phyloP scores from a whole-genome alignment of 2,113 vertebrate species.

The Nettapus auritus region DNA sequence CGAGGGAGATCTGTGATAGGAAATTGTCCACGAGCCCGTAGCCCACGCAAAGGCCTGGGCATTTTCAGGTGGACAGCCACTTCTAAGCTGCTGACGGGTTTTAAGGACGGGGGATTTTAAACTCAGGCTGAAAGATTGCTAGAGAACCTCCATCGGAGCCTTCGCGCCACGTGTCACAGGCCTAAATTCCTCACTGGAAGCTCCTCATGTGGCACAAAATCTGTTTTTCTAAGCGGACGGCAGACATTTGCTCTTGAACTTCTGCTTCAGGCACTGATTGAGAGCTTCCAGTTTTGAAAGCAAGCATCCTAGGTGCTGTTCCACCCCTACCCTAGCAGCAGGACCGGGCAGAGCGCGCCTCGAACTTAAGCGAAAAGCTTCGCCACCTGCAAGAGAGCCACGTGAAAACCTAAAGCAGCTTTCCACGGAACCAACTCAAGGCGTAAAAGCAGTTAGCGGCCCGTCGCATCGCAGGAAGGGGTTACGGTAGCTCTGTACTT shows the following conservation, averaged over 20 bases:
- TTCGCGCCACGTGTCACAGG: background rate
- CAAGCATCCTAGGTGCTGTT: background rate
- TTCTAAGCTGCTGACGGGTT: background rate
- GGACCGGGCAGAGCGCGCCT: background rate
- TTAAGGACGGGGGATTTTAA: background rate
- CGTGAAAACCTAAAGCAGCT: background rate
- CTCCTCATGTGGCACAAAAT: background rate
- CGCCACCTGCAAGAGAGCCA: background rate
- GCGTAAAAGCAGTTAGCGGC: background rate
- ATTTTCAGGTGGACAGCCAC: no score
- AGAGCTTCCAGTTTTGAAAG: background rate
- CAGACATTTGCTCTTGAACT: background rate
- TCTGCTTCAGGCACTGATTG: background rate
- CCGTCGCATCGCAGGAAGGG: background rate
- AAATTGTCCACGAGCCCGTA: background rate
- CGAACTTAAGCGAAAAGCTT: background rate
- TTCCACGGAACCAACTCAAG: background rate
- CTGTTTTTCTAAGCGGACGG: background rate
- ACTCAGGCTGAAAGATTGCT: background rate
- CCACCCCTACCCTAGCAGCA: background rate
- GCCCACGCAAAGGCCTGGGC: background rate
- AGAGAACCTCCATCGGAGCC: background rate
- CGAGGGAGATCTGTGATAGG: fast-evolving
- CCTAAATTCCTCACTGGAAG: background rate
- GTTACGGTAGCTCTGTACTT: background rate